These are phyloP conservation scores for Eudyptes chrysolophus DNA, from an alignment of 2,113 vertebrate genomes.

Conservation along the genomic window DNA sequence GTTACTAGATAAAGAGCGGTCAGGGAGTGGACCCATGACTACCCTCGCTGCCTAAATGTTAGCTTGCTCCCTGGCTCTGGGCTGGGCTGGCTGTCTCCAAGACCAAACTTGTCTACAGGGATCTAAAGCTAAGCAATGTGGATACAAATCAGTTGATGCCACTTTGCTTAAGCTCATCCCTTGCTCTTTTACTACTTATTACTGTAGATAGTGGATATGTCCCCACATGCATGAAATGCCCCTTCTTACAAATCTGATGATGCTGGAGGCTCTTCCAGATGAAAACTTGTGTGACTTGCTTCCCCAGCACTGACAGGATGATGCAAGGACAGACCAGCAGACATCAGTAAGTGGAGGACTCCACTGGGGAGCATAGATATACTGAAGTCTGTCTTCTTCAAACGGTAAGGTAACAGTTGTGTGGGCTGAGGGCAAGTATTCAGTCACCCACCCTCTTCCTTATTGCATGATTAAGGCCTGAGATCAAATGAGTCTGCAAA, in stretches of 20 bases:
- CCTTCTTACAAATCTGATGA: neutral
- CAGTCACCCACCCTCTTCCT: neutral
- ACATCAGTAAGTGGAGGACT: neutral
- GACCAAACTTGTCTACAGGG: neutral
- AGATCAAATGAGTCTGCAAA: neutral
- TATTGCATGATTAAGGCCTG: neutral
- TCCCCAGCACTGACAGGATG: neutral
- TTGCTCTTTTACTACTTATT: neutral
- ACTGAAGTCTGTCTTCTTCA: neutral
- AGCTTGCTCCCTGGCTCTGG: neutral
- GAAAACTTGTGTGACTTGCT: neutral
- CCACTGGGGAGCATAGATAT: neutral
- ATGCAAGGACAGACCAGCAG: neutral
- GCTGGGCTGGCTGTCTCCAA: neutral
- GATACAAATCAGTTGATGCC: neutral
- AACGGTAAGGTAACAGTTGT: rapidly evolving
- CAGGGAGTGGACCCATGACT: neutral
- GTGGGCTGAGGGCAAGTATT: neutral
- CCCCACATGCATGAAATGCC: neutral
- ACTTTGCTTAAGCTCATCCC: neutral
- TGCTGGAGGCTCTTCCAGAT: neutral
- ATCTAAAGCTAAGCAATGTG: neutral
- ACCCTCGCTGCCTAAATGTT: neutral
- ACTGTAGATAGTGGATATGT: neutral
- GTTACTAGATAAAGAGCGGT: neutral